Conservation (phyloP, 2,113 vertebrate genomes). For the Lanius ludovicianus region DNA sequence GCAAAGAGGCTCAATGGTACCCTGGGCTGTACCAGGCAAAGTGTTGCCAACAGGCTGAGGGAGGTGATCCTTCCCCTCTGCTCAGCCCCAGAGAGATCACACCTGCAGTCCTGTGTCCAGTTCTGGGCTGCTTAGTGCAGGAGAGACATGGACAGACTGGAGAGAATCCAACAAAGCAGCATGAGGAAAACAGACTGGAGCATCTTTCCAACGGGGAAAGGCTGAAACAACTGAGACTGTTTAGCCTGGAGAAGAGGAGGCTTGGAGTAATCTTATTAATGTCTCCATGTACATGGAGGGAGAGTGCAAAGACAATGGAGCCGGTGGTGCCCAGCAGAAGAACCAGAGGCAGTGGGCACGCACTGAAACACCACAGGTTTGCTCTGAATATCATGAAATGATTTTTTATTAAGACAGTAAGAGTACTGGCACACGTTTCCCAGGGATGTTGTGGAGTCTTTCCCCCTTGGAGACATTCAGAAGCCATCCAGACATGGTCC, state of each 20-base stretch:
- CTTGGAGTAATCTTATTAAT: too few relatives aligned
- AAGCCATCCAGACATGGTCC: too few relatives aligned
- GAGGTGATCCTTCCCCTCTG: not conserved
- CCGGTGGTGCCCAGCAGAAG: not conserved
- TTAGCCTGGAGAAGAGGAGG: not conserved
- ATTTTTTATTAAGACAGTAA: not conserved
- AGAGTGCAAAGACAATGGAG: not conserved
- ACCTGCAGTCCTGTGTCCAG: not conserved
- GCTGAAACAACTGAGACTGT: not conserved
- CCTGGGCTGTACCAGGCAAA: not conserved
- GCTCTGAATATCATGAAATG: not conserved
- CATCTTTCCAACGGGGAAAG: not conserved
- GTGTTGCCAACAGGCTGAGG: accelerated
- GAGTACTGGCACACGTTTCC: not conserved
- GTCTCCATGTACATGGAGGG: not conserved
- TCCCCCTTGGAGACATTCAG: not conserved
- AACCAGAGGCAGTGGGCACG: not conserved
- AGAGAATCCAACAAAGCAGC: not conserved
- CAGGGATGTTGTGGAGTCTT: not conserved
- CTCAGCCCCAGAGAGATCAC: not conserved
- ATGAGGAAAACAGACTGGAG: not conserved
- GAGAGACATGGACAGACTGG: not conserved
- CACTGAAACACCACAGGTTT: not conserved
- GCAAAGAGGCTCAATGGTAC: not conserved
- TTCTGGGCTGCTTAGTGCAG: not conserved